These are phyloP conservation scores for Camponotus fellah DNA, from an alignment of 2,888 invertebrate genomes.

Conservation along the genomic window DNA sequence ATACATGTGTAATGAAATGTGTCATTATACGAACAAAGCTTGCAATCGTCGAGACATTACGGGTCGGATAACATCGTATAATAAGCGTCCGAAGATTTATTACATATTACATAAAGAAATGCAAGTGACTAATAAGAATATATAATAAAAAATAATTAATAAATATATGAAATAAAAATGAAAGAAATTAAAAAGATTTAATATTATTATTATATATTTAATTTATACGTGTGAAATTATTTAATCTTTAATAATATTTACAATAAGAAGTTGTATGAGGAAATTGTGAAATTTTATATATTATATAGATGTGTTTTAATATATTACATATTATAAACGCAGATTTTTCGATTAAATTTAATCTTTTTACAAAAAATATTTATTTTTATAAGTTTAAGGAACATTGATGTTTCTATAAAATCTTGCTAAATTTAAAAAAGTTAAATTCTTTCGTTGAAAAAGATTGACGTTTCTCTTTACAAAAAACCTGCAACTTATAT, in stretches of 20 bases:
- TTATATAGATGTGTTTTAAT: too few relatives aligned
- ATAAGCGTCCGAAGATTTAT: slow-evolving; percentile 2
- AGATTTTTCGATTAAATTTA: too few relatives aligned
- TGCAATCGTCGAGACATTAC: not conserved
- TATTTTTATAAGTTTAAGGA: too few relatives aligned
- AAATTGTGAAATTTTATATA: too few relatives aligned
- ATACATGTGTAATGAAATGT: slow-evolving; percentile 23
- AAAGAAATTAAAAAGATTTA: not conserved
- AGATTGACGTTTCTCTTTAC: too few relatives aligned
- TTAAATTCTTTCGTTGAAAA: too few relatives aligned
- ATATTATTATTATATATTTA: not conserved
- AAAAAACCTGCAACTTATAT: too few relatives aligned
- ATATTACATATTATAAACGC: too few relatives aligned
- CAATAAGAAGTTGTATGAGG: too few relatives aligned
- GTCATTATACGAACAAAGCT: slow-evolving; percentile 11
- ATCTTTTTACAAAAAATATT: too few relatives aligned
- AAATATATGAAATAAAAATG: not conserved
- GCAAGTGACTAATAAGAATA: not conserved
- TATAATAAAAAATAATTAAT: slow-evolving; percentile 6
- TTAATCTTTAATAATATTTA: not conserved
- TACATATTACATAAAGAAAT: slow-evolving; percentile 14
- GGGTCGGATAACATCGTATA: not conserved
- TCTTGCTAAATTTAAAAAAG: too few relatives aligned
- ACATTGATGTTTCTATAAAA: too few relatives aligned
- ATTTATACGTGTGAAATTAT: not conserved